Base-by-base conservation (phyloP, 2,888 invertebrate species). In the Colostygia pectinataria region DNA sequence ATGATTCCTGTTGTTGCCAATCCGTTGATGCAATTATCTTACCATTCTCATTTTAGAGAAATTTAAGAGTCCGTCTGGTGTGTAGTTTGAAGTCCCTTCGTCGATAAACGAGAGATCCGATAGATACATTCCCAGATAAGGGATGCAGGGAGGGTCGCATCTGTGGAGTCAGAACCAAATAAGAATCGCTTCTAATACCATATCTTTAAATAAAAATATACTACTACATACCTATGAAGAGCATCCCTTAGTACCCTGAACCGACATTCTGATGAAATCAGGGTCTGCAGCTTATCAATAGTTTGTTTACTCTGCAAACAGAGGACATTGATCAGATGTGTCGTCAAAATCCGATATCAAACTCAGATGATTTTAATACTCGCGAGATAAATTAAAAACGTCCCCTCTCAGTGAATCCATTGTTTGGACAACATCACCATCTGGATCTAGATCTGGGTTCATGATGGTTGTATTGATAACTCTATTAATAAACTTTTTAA, bases 41-140 rank as follows among this genome's bases (percentile, higher is more conserved):
- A 97, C 97, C 97, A 98, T 97, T 88, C 97, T 91, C 97, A 98
- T 97, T 85, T 98, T 98, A 4, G 97, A 97, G 83, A 97, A 98
- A 76, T 98, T 98, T 32, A 98, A 91, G 9, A 98, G 92, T 42
- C 95, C 94, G 57, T 97, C 97, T 1, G 96, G 96, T 0, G 97
- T 97, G 76, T 96, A 95, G 77, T 97, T 97, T 0, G 97, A 95
- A 2, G 97, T 97, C 20, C 97, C 97, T 84, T 98, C 98, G 79
- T 98, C 97, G 47, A 98, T 97, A 79, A 97, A 97, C 2, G 97
- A 96, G 37, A 98, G 88, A 80, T 98, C 97, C 4, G 97, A 96
- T 15, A 98, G 85, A 76, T 98, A 98, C 92, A 97, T 94, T 31
- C 98, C 98, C 57, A 96, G 83, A 74, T 96, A 96, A 0, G 96